Conservation (phyloP, 2,113 vertebrate species). For the Strigops habroptila region DNA sequence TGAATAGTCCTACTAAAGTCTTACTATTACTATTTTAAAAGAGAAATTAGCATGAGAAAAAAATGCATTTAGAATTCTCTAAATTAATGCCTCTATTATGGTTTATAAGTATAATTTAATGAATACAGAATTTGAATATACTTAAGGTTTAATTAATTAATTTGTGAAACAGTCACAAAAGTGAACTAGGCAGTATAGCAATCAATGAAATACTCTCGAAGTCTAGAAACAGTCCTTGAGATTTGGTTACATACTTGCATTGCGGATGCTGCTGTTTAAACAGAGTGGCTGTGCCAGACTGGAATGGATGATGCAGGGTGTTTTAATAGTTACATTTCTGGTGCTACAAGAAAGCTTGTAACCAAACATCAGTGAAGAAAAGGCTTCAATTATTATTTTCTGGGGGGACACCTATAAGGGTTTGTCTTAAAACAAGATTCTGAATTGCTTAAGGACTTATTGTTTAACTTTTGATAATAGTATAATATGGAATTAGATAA, state of each 20-base stretch:
- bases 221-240: not conserved
- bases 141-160: not conserved
- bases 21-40: not conserved
- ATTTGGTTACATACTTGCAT: not conserved
- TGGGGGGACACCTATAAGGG: rapidly evolving
- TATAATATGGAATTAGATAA: slow-evolving; percentile 13
- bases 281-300: not conserved
- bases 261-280: not conserved
- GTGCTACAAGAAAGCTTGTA: not conserved
- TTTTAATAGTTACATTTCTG: not conserved
- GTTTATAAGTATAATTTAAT: not conserved
- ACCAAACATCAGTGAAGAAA: not conserved
- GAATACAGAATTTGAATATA: not conserved
- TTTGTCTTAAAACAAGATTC: not conserved
- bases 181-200: not conserved
- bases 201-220: not conserved
- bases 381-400: not conserved
- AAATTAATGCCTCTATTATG: not conserved
- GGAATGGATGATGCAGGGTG: not conserved
- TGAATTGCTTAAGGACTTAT: not conserved
- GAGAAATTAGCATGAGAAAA: not conserved
- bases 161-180: not conserved
- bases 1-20: not conserved
- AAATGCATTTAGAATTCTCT: not conserved
- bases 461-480: not conserved